These are phyloP conservation scores for Phataginus tricuspis DNA, from an alignment of 2,797 vertebrate genomes.

Conservation along the genomic window DNA sequence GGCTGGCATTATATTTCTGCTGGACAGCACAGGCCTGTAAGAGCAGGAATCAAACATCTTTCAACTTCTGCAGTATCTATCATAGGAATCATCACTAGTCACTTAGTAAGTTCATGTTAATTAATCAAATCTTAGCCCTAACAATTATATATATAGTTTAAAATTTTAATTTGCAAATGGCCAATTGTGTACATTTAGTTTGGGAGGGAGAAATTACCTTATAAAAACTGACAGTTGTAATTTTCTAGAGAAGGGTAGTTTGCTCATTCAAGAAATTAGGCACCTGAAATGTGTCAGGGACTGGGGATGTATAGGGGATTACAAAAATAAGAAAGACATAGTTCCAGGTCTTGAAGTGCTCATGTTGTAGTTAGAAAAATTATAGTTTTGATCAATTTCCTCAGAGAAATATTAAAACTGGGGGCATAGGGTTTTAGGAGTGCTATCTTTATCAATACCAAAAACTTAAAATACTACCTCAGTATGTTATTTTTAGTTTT, in stretches of 20 bases:
- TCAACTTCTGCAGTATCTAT: background rate
- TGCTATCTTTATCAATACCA: constrained; percentile 1
- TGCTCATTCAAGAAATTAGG: constrained; percentile 12
- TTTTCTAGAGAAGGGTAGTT: constrained; percentile 21
- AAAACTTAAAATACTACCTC: constrained; percentile 22
- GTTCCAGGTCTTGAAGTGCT: background rate
- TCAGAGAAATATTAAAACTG: constrained; percentile 47
- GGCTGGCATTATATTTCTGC: background rate
- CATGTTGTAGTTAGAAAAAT: constrained; percentile 28
- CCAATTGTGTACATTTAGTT: background rate
- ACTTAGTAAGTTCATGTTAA: background rate
- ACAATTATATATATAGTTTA: background rate
- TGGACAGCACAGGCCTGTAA: background rate
- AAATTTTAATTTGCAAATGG: constrained; percentile 10
- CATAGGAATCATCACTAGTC: background rate
- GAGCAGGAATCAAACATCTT: background rate
- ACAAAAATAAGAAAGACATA: constrained; percentile 33
- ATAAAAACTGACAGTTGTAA: background rate
- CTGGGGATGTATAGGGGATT: background rate
- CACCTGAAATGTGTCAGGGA: background rate
- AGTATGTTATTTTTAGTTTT: constrained; percentile 20
- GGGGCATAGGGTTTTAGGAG: background rate
- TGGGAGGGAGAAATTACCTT: background rate
- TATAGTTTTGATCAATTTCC: constrained; percentile 15
- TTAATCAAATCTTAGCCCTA: background rate